Evolutionary conservation across 1,140 invertebrate species (phyloP), one percentile per base, ranked within the genome.

Genomic region (Hycleus cichorii): DNA sequence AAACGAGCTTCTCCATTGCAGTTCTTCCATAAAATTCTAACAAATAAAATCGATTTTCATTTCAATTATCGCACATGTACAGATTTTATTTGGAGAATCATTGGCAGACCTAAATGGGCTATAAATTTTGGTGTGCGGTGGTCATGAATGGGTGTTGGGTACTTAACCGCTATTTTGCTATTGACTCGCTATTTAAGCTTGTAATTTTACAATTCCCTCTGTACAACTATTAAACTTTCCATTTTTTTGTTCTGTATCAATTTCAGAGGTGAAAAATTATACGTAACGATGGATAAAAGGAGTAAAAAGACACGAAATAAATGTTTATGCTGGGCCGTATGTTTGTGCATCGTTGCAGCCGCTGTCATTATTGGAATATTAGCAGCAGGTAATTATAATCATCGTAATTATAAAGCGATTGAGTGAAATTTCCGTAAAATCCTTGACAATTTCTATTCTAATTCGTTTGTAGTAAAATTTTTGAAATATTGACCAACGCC

Each of bases 221-320:
- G 2, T 39, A 43, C 39, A 51, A 49, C 49, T 47, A 1, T 12
- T 18, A 18, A 18, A 18, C 18, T 18, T 18, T 18, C 18, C 18
- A 40, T 38, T 4, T 45, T 10, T 48, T 38, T 39, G 10, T 39
- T 7, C 6, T 40, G 25, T 24, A 53, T 55, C 51, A 75, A 73
- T 85, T 85, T 46, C 80, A 88, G 88, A 72, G 87, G 87, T 50
- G 87, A 89, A 73, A 90, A 90, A 70, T 71, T 90, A 39, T 89
- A 89, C 66, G 84, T 90, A 47, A 90, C 87, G 9, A 87, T 87
- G 67, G 87, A 89, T 69, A 89, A 89, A 68, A 76, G 87, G 45
- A 80, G 81, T 4, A 80, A 80, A 56, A 83, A 82, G 56, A 83
- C 81, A 32, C 83, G 83, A 76, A 83, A 81, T 69, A 79, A 82